Percentiles rank a stretch among this genome's conserved stretches.
phyloP scores from a whole-genome alignment of 2,797 vertebrate species.

The Buceros bicornis region DNA sequence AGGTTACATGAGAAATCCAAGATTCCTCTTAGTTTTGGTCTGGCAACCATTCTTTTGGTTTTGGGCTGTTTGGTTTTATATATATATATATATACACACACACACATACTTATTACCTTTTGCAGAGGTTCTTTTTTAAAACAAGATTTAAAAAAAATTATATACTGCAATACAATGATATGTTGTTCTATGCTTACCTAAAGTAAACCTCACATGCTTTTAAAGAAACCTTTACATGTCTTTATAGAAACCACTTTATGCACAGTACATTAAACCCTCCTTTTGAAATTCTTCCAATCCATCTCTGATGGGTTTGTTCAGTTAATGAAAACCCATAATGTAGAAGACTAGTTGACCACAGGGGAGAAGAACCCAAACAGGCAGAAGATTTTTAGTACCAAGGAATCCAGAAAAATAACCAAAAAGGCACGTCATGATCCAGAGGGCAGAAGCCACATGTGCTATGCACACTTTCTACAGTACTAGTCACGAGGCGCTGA shows the following conservation, averaged over 20 bases:
- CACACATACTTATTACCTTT: neutral
- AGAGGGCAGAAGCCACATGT: neutral
- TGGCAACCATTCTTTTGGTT: neutral
- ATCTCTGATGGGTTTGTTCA: neutral
- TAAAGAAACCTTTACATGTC: neutral
- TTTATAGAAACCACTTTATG: neutral
- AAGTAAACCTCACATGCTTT: neutral
- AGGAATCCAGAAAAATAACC: neutral
- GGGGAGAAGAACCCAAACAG: neutral
- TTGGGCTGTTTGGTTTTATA: no score
- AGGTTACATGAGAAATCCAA: neutral
- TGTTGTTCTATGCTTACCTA: neutral
- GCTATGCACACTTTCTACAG: neutral
- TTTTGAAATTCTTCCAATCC: neutral
- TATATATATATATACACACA: no score
- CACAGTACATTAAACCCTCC: neutral
- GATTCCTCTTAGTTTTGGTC: neutral
- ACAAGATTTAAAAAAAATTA: neutral
- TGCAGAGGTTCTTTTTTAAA: neutral
- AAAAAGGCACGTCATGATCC: neutral
- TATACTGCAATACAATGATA: neutral
- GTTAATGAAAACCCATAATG: neutral
- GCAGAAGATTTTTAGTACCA: neutral
- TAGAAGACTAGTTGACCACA: neutral
- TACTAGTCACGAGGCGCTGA: neutral